Evolutionary conservation across 1,140 invertebrate genomes (phyloP), one percentile per base, ranked within the genome.

Genomic region (Drosophila jambulina): DNA sequence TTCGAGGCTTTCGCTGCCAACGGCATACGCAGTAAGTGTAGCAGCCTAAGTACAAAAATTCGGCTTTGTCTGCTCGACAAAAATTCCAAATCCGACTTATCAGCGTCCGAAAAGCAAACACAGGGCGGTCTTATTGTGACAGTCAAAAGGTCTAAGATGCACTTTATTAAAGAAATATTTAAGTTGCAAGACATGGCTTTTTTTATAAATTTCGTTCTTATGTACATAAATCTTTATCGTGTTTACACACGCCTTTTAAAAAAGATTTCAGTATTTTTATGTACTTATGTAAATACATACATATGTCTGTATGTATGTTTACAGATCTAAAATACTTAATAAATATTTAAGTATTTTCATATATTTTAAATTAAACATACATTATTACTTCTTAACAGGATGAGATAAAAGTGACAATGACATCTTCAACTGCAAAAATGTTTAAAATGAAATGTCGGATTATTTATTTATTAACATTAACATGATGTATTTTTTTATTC

Each of bases 1-100:
- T 93, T 93, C 29, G 92, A 93, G 63, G 92, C 92, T 5, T 92
- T 93, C 65, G 91, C 91, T 3, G 92, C 92, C 2, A 93, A 93
- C 57, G 92, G 92, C 51, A 92, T 93, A 42, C 78, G 92, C 80
- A 92, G 92, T 93, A 63, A 91, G 92, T 93, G 25, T 23, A n/a
- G 6, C 32, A 27, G 36, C 15, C 15, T 38, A 27, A 36, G 40
- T n/a, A 87, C 83, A 88, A 76, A 78, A 51, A 71, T 75, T 69
- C 40, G 51, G 49, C 81, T 65, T 81, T 88, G 68, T 87, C 21
- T 27, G 34, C 29, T 38, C 46, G 36, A 90, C 67, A 36, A 57
- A 78, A 72, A 72, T 70, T 77, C 53, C 43, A 45, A 63, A 49
- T 36, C 25, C 2, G 42, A 53, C 71, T 87, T 88, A 88, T 88